A percentile compares a stretch with the other conserved stretches of the same genome.
phyloP scores from a whole-genome alignment of 1,140 invertebrate species.

The Drosophila subpulchrella region DNA sequence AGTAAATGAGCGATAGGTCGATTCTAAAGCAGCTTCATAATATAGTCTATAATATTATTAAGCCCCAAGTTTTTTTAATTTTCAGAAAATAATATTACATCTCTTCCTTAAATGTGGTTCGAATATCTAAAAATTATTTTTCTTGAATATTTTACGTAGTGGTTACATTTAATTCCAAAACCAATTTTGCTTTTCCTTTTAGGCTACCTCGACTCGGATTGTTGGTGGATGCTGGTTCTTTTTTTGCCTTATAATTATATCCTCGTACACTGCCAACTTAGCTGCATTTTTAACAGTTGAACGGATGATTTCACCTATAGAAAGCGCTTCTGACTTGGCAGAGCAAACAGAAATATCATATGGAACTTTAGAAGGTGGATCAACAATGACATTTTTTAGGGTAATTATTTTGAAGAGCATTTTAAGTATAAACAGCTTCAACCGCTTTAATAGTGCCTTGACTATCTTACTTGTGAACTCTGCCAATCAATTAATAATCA shows the following conservation, averaged over 20 bases:
- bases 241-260: constrained; percentile 99
- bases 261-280: constrained; percentile 98
- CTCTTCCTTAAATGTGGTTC: neutral
- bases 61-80: too few species aligned
- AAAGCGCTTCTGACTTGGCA: constrained; percentile 96
- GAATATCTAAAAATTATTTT: neutral
- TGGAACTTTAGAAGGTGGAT: constrained; percentile 95
- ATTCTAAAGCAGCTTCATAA: too few species aligned
- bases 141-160: neutral
- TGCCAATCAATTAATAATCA: too few species aligned
- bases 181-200: neutral
- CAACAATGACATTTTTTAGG: constrained; percentile 98
- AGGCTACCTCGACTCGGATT: constrained; percentile 97
- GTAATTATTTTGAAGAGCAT: constrained; percentile 84
- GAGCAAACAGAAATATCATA: constrained; percentile 97
- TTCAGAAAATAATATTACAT: too few species aligned
- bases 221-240: constrained; percentile 99
- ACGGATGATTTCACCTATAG: constrained; percentile 98
- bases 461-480: too few species aligned
- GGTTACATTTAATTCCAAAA: neutral
- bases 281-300: constrained; percentile 98
- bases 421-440: neutral
- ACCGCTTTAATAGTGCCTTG: too few species aligned
- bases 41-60: too few species aligned
- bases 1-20: too few species aligned